Evolutionary conservation across 2,888 invertebrate species (phyloP).

Genomic region (Caenorhabditis zanzibari): DNA sequence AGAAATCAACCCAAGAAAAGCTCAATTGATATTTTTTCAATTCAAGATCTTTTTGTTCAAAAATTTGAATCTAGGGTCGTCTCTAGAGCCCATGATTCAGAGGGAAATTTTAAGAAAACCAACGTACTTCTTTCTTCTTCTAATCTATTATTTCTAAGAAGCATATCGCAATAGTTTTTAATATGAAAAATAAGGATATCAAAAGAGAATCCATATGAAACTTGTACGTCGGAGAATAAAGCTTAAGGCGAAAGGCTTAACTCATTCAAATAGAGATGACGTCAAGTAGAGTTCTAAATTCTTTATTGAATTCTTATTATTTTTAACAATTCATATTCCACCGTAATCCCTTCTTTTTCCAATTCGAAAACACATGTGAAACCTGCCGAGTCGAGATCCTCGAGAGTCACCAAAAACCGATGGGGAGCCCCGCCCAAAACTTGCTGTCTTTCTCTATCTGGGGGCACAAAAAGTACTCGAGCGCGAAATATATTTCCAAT

Average conservation of each 20-base stretch:
- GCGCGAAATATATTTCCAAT: constrained; percentile 51
- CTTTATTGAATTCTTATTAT: not conserved
- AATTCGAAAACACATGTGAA: constrained; percentile 38
- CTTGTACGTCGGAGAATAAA: not conserved
- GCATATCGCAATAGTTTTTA: constrained; percentile 20
- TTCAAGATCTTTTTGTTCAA: not conserved
- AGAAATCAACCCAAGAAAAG: not conserved
- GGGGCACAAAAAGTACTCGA: constrained; percentile 42
- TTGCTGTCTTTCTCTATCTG: not conserved
- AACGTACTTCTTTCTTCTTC: not conserved
- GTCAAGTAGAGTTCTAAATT: constrained; percentile 38
- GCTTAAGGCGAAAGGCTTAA: constrained; percentile 29
- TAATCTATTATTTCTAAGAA: constrained; percentile 25
- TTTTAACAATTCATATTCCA: constrained; percentile 12
- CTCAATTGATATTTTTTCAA: not conserved
- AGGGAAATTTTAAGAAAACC: constrained; percentile 8
- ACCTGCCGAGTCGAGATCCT: constrained; percentile 48
- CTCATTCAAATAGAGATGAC: constrained; percentile 34
- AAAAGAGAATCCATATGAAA: constrained; percentile 15
- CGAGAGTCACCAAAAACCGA: constrained; percentile 53
- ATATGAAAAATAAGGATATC: constrained; percentile 13
- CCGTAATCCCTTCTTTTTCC: constrained; percentile 34
- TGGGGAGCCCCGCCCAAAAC: constrained; percentile 22
- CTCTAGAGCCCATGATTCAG: too few relatives aligned
- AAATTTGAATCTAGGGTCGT: too few relatives aligned